Percentiles rank a stretch among this genome's conserved stretches.
Conservation (phyloP, 2,113 vertebrate genomes). For the Gadus chalcogrammus region DNA sequence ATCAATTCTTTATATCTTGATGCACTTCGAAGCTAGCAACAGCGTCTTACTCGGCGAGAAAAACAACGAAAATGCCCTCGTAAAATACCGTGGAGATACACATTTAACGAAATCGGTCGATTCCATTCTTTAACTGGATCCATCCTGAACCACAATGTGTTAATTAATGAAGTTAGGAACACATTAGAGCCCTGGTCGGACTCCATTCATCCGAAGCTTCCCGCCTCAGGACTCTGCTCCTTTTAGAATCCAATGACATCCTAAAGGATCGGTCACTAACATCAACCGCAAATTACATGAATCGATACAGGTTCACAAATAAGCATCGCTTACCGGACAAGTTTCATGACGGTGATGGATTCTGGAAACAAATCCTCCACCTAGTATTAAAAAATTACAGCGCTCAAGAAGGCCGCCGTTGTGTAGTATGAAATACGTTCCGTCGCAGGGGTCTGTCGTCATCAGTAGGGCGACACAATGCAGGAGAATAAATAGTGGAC, state of each 20-base stretch:
- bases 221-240: slow-evolving; percentile 51
- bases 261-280: fast-evolving
- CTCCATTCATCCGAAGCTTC: slow-evolving; percentile 62
- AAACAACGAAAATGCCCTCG: no score
- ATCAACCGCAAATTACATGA: fast-evolving
- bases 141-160: no score
- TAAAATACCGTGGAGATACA: no score
- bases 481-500: background rate
- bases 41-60: no score
- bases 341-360: slow-evolving; percentile 71
- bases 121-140: no score
- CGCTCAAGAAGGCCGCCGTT: slow-evolving; percentile 49
- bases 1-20: no score
- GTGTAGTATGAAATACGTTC: slow-evolving; percentile 34
- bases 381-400: slow-evolving; percentile 63
- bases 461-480: slow-evolving; percentile 8
- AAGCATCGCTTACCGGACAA: slow-evolving; percentile 65
- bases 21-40: no score
- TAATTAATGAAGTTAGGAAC: no score
- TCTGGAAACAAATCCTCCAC: slow-evolving; percentile 56
- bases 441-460: slow-evolving; percentile 38
- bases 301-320: fast-evolving
- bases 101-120: no score
- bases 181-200: background rate
- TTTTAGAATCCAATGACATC: slow-evolving; percentile 65